Base-by-base conservation (phyloP, 23 tunicate species). In the Phallusia fumigata region DNA sequence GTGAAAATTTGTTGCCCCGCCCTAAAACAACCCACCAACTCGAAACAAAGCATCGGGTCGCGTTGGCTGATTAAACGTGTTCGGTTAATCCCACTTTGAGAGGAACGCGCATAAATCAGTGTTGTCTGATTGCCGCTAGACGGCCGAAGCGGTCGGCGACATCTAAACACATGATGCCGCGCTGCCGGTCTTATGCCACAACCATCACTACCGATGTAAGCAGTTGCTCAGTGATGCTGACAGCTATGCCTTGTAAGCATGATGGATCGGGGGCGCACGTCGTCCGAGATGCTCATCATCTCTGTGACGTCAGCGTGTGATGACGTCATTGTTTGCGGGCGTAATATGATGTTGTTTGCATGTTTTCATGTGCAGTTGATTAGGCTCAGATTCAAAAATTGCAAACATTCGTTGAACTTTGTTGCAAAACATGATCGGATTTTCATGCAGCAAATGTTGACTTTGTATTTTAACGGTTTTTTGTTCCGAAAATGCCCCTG, bases 251-350 rank as follows among this genome's bases (percentile, higher is more conserved):
- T 40, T 24, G 69, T 58, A 58, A 58, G 26, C 69, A 16, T 58
- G 69, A 58, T 58, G 28, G 69, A 58, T 58, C 15, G 69, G 28
- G 5, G 3, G 15, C 16, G 69, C 69, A 21, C 69, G 26, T 22
- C 15, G 28, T 1, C 69, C 3, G 28, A 16, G n/a, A n/a, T n/a
- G n/a, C n/a, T n/a, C n/a, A n/a, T 21, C 11, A 16, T 58, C 69
- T 11, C 28, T 22, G 13, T 24, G 69, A 21, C 69, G 28, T 58
- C 69, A 58, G 69, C 26, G 26, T 22, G 26, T 22, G 28, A 58
- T 58, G 69, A 58, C 69, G 69, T 58, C 69, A 58, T 58, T 24
- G 69, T 58, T 58, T 58, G 69, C 13, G 69, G 28, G 26, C 15
- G 26, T 16, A 6, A 8, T 22, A 16, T 1, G 69, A 3, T 40